phyloP scores from a whole-genome alignment of 37 sponge, comb jelly and placozoan species.

The Chondrilla cf. caribensis region DNA sequence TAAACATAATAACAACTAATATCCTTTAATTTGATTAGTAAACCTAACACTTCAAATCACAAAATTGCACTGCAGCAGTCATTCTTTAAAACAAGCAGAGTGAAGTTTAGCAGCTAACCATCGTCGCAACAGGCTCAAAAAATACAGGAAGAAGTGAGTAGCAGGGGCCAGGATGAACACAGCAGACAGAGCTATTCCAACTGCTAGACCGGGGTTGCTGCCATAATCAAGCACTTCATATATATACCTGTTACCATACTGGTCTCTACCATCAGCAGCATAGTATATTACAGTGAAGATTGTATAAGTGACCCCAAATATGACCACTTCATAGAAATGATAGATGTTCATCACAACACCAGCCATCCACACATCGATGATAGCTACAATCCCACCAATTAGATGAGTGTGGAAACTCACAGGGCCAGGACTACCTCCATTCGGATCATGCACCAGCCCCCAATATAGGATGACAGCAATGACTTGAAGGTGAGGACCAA shows the following conservation, averaged over 20 bases:
- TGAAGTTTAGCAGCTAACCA: neutral
- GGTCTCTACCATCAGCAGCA: constrained; percentile 42
- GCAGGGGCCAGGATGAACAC: constrained; percentile 16
- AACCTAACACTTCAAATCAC: too few species aligned
- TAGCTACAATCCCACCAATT: constrained; percentile 27
- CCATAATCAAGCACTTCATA: constrained; percentile 57
- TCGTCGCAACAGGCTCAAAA: neutral
- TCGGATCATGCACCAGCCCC: neutral
- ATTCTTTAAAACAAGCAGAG: too few species aligned
- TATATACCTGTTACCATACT: constrained; percentile 35
- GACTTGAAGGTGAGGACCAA: neutral
- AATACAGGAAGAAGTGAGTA: constrained; percentile 34
- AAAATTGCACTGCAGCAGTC: too few species aligned
- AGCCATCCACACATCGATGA: constrained; percentile 45
- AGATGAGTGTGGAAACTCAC: constrained; percentile 33
- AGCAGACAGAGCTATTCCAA: constrained; percentile 3
- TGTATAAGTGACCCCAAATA: constrained; percentile 20
- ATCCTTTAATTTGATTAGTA: too few species aligned
- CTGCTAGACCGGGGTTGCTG: constrained; percentile 37
- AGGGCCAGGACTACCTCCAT: too few species aligned
- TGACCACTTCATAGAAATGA: constrained; percentile 20
- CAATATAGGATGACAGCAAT: constrained; percentile 31
- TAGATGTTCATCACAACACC: constrained; percentile 32
- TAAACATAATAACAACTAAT: too few species aligned
- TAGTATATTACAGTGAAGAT: constrained; percentile 56